Evolutionary conservation across 2,797 vertebrate species (phyloP), one percentile per base, ranked within the genome.

Genomic region (Acrocephalus scirpaceus): DNA sequence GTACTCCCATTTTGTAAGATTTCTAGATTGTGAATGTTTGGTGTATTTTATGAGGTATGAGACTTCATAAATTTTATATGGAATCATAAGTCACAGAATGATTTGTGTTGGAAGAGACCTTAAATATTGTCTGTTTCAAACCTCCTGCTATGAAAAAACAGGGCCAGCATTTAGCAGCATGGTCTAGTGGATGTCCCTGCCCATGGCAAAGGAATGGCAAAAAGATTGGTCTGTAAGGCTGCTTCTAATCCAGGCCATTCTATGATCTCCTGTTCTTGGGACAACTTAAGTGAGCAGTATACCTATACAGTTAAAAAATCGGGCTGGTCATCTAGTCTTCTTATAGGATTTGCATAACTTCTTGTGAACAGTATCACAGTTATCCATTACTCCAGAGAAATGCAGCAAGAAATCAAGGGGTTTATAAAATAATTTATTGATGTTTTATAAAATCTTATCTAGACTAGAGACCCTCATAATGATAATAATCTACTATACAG

Each of bases 91-190:
- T 64, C 42, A 81, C 11, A 56, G 12, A 69, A 77, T 10, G 2
- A 65, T 47, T 58, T 65, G 4, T 9, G 9, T 40, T 73, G 18
- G 34, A 86, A 57, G 13, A 8, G 4, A 81, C 9, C 3, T 64
- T 51, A 45, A 58, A 67, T 3, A 26, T 9, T 44, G 16, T 53
- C 13, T 65, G 27, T 16, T 44, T 40, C 50, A 34, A n/a, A 0
- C 1, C 2, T 7, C 7, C 8, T 50, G 7, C 13, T n/a, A 21
- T 30, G 21, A 32, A 38, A 38, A 38, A 38, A 11, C 13, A 58
- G 11, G 2, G 8, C 38, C 7, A 50, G 1, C 5, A 36, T 58
- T 32, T 45, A 75, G 30, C 30, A 47, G 23, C 0, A 1, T 23
- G 21, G 7, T 51, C n/a, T 11, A 45, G 15, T 57, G n/a, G 29